phyloP scores from a whole-genome alignment of 37 sponge, comb jelly and placozoan species.

The Diacarnus erythraeanus region DNA sequence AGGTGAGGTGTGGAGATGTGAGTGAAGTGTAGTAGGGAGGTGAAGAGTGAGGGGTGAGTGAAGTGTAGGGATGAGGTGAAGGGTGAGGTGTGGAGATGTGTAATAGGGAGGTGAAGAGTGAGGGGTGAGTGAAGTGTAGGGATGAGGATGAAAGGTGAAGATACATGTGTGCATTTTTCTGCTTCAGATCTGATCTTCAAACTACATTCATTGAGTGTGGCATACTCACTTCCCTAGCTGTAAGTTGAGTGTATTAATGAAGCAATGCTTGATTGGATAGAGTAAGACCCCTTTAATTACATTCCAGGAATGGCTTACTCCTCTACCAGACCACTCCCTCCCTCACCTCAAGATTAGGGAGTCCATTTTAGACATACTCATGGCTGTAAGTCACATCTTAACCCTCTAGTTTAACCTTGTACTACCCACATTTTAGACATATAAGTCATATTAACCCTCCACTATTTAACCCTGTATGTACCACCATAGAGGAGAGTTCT shows the following conservation, averaged over 20 bases:
- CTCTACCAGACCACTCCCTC: slow-evolving; percentile 96
- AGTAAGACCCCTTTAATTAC: neutral
- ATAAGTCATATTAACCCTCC: neutral
- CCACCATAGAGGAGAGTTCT: neutral
- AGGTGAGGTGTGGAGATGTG: slow-evolving; percentile 57
- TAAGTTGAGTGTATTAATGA: slow-evolving; percentile 33
- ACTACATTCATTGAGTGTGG: slow-evolving; percentile 77
- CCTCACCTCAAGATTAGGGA: slow-evolving; percentile 92
- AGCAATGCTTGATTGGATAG: no score
- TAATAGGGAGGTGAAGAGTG: neutral
- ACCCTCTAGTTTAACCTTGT: neutral
- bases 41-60: no score
- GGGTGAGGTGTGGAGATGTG: neutral
- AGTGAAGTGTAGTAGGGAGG: neutral
- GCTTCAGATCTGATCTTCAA: slow-evolving; percentile 65
- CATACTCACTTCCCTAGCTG: slow-evolving; percentile 67
- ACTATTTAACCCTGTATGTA: neutral
- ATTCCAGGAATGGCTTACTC: slow-evolving; percentile 88
- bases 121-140: neutral
- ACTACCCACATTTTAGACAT: neutral
- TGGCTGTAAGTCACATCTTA: slow-evolving; percentile 34
- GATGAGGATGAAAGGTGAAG: neutral
- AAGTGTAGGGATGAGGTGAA: neutral
- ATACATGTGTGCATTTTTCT: neutral
- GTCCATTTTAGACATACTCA: slow-evolving; percentile 65